Conservation (phyloP, 1,140 invertebrate genomes). For the Drosophila orena region DNA sequence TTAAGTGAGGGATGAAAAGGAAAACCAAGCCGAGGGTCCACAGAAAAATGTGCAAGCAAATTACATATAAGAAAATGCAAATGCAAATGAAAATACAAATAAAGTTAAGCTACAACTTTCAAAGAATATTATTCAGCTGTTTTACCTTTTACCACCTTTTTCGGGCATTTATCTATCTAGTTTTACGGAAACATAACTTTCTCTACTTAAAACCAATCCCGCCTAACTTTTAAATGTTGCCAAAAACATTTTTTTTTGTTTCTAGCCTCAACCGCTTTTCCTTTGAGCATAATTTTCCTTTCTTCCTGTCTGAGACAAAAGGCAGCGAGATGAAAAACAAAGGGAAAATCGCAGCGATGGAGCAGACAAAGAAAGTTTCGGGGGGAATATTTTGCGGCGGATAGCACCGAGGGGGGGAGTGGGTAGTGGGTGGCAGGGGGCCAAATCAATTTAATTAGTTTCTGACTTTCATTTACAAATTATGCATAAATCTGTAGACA, state of each 20-base stretch:
- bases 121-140: not conserved
- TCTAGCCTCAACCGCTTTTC: not conserved
- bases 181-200: not conserved
- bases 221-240: slow-evolving; percentile 12
- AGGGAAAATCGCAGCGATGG: slow-evolving; percentile 28
- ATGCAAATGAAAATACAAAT: too few species aligned
- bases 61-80: too few species aligned
- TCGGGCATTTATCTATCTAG: too few species aligned
- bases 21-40: too few species aligned
- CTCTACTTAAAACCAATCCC: slow-evolving; percentile 17
- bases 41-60: not conserved
- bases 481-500: slow-evolving; percentile 82
- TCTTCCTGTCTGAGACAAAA: slow-evolving; percentile 16
- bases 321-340: slow-evolving; percentile 21
- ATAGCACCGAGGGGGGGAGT: too few species aligned
- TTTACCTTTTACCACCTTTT: too few species aligned
- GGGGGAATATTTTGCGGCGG: not conserved
- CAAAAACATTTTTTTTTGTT: not conserved
- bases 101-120: not conserved
- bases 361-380: slow-evolving; percentile 40
- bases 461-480: slow-evolving; percentile 82
- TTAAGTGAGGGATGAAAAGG: not conserved
- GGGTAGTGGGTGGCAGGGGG: slow-evolving; percentile 6
- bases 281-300: slow-evolving; percentile 18
- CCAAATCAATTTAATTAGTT: slow-evolving; percentile 82